These are phyloP conservation scores for Lagenorhynchus albirostris DNA, from an alignment of 2,113 vertebrate genomes.

Conservation along the genomic window DNA sequence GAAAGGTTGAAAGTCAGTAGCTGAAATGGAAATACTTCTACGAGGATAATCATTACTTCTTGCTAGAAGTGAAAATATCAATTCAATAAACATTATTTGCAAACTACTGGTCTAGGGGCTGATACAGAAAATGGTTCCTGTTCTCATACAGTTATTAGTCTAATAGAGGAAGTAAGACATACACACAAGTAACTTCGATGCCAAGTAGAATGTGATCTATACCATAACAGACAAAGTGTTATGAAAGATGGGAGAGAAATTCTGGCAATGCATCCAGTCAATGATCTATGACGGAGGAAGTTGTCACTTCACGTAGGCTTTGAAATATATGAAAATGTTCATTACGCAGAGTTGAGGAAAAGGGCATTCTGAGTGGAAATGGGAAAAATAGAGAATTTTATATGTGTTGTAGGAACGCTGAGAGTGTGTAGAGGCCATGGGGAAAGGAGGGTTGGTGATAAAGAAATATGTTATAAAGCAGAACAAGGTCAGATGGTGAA, in stretches of 20 bases:
- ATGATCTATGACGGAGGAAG: background rate
- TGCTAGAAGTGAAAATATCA: background rate
- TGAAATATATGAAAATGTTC: background rate
- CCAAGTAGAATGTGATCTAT: background rate
- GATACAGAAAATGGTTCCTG: background rate
- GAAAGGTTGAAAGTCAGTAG: background rate
- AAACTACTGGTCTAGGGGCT: background rate
- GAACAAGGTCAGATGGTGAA: background rate
- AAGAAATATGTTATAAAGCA: constrained; percentile 10
- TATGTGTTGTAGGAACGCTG: background rate
- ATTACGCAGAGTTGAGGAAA: background rate
- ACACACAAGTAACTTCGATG: background rate
- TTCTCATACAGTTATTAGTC: background rate
- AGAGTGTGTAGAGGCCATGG: background rate
- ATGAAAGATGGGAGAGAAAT: background rate
- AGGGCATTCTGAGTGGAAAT: background rate
- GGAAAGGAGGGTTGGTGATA: background rate
- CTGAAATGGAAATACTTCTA: background rate
- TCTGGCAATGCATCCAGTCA: background rate
- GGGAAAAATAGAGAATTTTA: background rate
- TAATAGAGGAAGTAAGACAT: background rate
- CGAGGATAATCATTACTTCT: background rate
- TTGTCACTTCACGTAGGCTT: background rate
- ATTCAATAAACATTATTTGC: background rate
- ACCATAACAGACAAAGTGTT: background rate